Evolutionary conservation across 2,888 invertebrate genomes (phyloP), one percentile per base, ranked within the genome.

Genomic region (Diarsia rubi): DNA sequence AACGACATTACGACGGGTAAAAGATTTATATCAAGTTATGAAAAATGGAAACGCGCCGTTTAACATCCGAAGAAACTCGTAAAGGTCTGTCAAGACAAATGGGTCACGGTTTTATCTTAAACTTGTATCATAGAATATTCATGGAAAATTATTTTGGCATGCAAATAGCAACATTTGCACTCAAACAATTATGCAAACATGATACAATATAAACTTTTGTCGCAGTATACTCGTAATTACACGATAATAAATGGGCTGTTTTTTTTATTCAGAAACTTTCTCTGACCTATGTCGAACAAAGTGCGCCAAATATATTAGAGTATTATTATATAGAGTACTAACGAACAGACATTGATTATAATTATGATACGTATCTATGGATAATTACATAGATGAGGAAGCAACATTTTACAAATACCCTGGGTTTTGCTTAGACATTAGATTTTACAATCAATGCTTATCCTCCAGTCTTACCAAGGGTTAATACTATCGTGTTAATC

Each of bases 51-150:
- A 16, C 3, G 27, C 21, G n/a, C 27, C 1, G 73, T 71, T 76
- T 37, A 24, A 52, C 54, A 79, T 66, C n/a, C 21, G 8, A 66
- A 31, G 16, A 11, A 63, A 27, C 37, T 68, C 42, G 31, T 73
- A 47, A 66, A 66, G 44, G 16, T 64, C 67, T 68, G n/a, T 42
- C 37, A 79, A 65, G 60, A 67, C 74, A 85, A 84, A 85, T 69
- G 63, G 83, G 82, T 79, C 83, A 73, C 66, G 66, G 67, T 65
- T 65, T 64, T 69, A 72, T 69, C 66, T 69, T 73, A 68, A 71
- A 73, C 47, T 72, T 66, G 37, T n/a, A 21, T 68, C 69, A 79
- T 76, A 73, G 79, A 82, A 85, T 85, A 85, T 85, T 85, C 83
- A 79, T 82, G 54, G n/a, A n/a, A 68, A 57, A 12, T 65, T 68